phyloP scores from a whole-genome alignment of 1,140 invertebrate species.

The Lepeophtheirus salmonis region DNA sequence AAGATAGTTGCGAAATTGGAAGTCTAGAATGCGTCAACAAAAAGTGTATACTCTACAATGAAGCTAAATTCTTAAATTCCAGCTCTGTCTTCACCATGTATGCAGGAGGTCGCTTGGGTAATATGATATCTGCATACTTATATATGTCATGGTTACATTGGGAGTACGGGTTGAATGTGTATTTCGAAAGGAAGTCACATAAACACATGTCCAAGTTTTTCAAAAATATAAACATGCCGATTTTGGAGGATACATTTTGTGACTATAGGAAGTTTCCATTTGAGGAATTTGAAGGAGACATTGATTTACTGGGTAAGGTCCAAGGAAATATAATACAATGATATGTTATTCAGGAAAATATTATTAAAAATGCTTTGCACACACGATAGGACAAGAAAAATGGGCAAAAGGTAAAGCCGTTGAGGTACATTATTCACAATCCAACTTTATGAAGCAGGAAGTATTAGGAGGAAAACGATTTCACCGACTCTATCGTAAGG shows the following conservation, averaged over 20 bases:
- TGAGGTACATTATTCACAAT: not conserved
- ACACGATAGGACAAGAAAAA: not conserved
- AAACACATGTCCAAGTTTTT: not conserved
- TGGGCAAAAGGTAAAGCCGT: constrained; percentile 7
- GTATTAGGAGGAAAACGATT: constrained; percentile 7
- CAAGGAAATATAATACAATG: too few relatives aligned
- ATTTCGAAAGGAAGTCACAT: constrained; percentile 10
- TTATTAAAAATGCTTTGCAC: too few relatives aligned
- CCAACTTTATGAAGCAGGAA: constrained; percentile 11
- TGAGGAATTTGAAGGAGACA: constrained; percentile 8
- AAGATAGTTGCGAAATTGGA: not conserved
- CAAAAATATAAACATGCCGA: constrained; percentile 2
- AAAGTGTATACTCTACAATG: constrained; percentile 5
- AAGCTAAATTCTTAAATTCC: constrained; percentile 6
- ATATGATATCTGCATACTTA: constrained; percentile 10
- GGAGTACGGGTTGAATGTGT: not conserved
- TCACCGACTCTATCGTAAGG: not conserved
- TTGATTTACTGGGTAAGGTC: not conserved
- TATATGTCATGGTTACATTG: not conserved
- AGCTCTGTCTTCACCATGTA: constrained; percentile 2
- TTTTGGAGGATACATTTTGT: constrained; percentile 7
- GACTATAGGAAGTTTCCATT: constrained; percentile 12
- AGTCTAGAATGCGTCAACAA: not conserved
- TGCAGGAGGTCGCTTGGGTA: constrained; percentile 4
- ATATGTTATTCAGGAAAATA: too few relatives aligned